Conservation (phyloP, 1,140 invertebrate genomes). For the Atta colombica region DNA sequence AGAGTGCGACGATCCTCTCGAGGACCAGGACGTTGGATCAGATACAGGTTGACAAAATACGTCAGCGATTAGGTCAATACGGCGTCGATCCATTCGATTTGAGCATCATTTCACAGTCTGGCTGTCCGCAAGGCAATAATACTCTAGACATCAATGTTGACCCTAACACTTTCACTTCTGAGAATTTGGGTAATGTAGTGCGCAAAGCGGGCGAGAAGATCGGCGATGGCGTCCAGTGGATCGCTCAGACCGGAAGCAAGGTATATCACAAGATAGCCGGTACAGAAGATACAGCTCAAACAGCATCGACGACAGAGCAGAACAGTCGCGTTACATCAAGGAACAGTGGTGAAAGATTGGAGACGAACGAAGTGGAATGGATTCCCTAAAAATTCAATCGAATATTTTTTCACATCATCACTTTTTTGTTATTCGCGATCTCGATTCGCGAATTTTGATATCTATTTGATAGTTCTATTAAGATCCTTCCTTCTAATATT, state of each 20-base stretch:
- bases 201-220: conserved; percentile 91
- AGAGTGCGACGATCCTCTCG: conserved; percentile 93
- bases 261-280: conserved; percentile 87
- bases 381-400: conserved; percentile 78
- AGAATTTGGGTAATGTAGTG: conserved; percentile 90
- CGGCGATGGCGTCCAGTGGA: conserved; percentile 89
- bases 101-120: conserved; percentile 90
- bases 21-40: conserved; percentile 90
- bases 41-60: conserved; percentile 90
- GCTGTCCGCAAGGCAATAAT: conserved; percentile 88
- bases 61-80: conserved; percentile 87
- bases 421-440: conserved; percentile 11
- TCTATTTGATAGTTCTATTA: neutral
- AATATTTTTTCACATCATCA: neutral
- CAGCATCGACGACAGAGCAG: neutral
- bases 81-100: conserved; percentile 92
- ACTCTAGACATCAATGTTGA: conserved; percentile 91
- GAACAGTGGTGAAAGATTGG: conserved; percentile 66
- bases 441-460: neutral
- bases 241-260: conserved; percentile 87
- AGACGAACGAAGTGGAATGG: conserved; percentile 85
- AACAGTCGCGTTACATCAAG: conserved; percentile 17
- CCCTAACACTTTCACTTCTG: conserved; percentile 91
- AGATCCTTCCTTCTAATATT: neutral
- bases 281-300: conserved; percentile 70